Evolutionary conservation across 2,888 invertebrate genomes (phyloP), one percentile per base, ranked within the genome.

Genomic region (Quadroppia sp.): DNA sequence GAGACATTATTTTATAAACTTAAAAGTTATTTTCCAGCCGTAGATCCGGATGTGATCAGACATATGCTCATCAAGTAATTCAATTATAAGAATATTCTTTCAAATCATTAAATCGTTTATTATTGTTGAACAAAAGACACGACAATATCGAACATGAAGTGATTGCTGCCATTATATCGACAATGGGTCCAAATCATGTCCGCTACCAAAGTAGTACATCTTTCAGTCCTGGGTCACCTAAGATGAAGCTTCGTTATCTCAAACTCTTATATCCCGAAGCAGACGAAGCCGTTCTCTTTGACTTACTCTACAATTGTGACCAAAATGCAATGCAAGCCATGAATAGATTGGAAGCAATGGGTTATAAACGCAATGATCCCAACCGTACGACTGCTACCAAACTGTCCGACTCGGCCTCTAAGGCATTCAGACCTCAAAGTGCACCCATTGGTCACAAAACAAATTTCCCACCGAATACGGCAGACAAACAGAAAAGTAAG

Each of bases 201-300:
- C 72, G 70, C 25, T 45, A 74, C 23, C 48, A 71, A 36, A 59
- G 56, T 45, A 61, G 32, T 30, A 61, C 61, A 32, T 32, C 13
- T 2, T 25, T 50, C 20, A 76, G 76, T 20, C 75, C 77, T 2
- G 76, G 78, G 69, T 77, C 78, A 28, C 79, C 79, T 6, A 77
- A 77, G 56, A 77, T 79, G 75, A 79, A 79, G 72, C 75, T 79
- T 11, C 76, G 93, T 85, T 94, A 94, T 83, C 86, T 94, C 84
- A 94, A 94, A 83, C 91, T 90, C 80, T 88, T 94, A 79, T 94
- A 93, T 82, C 91, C 93, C 0, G 89, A 91, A 83, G 93, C 91
- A 0, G 94, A 94, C 80, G 94, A 94, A 82, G 91, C 90, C 28
- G 82, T 93, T 59, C 88, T 94, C 40, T 85, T 94, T 72, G 94